A percentile compares a stretch with the other conserved stretches of the same genome.
These are phyloP conservation scores for Podargus strigoides DNA, from an alignment of 2,797 vertebrate species.

Conservation along the genomic window DNA sequence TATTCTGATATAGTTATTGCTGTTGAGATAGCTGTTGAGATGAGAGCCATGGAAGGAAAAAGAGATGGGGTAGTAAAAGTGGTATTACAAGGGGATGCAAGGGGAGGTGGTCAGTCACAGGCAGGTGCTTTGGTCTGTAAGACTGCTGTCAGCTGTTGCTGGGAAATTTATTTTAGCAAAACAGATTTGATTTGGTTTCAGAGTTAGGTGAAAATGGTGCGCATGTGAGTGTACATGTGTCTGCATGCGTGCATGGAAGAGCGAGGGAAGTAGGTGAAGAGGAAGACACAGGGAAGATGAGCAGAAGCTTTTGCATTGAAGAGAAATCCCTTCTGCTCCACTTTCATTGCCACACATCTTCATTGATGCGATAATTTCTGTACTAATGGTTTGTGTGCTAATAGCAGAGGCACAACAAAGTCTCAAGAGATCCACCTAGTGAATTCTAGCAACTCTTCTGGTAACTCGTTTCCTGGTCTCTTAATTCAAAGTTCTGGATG, in stretches of 20 bases:
- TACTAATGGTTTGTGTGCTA: neutral
- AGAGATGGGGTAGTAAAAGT: neutral
- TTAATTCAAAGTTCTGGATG: neutral
- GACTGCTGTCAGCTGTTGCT: neutral
- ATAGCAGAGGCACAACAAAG: neutral
- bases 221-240: rapidly evolving
- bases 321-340: neutral
- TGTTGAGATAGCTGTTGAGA: neutral
- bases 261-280: neutral
- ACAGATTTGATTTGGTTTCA: neutral
- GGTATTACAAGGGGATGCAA: neutral
- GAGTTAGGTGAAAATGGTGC: neutral
- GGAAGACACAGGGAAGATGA: neutral
- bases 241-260: neutral
- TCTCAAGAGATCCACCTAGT: neutral
- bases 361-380: rapidly evolving
- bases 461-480: neutral
- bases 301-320: neutral
- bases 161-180: neutral
- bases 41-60: neutral
- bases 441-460: neutral
- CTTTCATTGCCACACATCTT: rapidly evolving
- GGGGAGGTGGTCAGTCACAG: neutral
- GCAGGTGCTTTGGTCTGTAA: neutral
- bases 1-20: neutral